phyloP scores from a whole-genome alignment of 2,113 vertebrate genomes.

The Pan troglodytes region NHGRI_mPanTro3-v2.1_pri NC_072411.2:91236501-91237000 shows the following conservation, averaged over 20 bases:
- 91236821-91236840: not conserved
- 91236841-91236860: not conserved
- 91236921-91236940: not conserved
- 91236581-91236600: not conserved
- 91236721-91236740: not conserved
- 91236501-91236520: not conserved
- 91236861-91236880: not conserved
- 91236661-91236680: not conserved
- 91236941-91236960: not conserved
- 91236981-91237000: not conserved
- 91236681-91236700: not conserved
- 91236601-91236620: not conserved
- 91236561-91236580: not conserved
- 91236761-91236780: not conserved
- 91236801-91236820: not conserved
- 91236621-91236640: not conserved
- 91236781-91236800: not conserved
- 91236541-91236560: not conserved
- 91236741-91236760: not conserved
- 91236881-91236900: not conserved
- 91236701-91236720: not conserved
- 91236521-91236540: not conserved
- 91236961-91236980: not conserved
- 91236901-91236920: not conserved
- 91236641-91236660: not conserved